These are phyloP conservation scores for Chondrilla cf. caribensis DNA, from an alignment of 37 sponge, comb jelly and placozoan species.

Conservation along the genomic window DNA sequence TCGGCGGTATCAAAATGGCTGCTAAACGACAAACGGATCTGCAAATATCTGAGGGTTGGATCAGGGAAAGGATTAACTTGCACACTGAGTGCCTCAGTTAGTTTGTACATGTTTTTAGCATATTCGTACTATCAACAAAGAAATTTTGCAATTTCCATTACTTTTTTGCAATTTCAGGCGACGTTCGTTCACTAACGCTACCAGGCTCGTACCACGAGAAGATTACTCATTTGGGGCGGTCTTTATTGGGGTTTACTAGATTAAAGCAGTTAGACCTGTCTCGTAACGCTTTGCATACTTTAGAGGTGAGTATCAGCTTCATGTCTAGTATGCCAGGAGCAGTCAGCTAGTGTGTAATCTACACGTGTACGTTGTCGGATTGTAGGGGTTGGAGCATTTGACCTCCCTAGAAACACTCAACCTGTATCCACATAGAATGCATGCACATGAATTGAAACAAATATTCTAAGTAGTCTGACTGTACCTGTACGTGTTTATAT, in stretches of 20 bases:
- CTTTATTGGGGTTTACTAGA: slow-evolving; percentile 64
- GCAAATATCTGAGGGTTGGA: slow-evolving; percentile 78
- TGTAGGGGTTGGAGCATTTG: slow-evolving; percentile 88
- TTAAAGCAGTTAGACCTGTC: slow-evolving; percentile 85
- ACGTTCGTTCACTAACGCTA: slow-evolving; percentile 69
- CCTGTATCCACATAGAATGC: slow-evolving; percentile 51
- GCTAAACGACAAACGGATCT: neutral
- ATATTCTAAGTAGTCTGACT: too few species aligned
- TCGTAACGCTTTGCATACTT: slow-evolving; percentile 72
- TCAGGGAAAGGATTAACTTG: slow-evolving; percentile 70
- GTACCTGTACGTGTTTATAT: too few species aligned
- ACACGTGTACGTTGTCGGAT: too few species aligned
- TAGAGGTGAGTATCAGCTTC: slow-evolving; percentile 53
- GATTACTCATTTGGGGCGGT: slow-evolving; percentile 71
- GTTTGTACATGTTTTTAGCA: neutral
- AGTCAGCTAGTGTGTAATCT: too few species aligned
- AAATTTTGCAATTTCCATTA: too few species aligned
- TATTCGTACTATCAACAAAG: too few species aligned
- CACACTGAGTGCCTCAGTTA: slow-evolving; percentile 55
- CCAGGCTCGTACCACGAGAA: slow-evolving; percentile 89
- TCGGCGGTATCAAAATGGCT: neutral
- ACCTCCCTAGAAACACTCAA: slow-evolving; percentile 70
- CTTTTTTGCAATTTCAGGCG: slow-evolving; percentile 42
- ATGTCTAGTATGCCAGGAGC: too few species aligned
- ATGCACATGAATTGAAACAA: too few species aligned